Conservation (phyloP, 2,888 invertebrate species). For the Troides aeacus region DNA sequence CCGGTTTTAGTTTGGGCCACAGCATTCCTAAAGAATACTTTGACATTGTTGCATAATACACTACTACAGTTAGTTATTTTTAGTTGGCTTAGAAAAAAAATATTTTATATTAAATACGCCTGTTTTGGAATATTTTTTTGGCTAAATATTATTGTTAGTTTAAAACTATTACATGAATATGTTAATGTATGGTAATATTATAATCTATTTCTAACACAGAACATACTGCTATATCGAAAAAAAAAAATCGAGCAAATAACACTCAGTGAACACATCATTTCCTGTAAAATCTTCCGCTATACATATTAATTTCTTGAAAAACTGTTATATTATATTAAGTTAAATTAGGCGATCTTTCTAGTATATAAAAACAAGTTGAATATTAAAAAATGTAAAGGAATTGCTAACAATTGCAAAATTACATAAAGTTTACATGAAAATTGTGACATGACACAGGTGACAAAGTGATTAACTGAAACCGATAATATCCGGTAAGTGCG, state of each 20-base stretch:
- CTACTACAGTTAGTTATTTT: not conserved
- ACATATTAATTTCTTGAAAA: no score
- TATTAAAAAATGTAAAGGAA: not conserved
- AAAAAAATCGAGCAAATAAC: no score
- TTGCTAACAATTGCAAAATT: not conserved
- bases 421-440: not conserved
- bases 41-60: not conserved
- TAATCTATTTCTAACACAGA: no score
- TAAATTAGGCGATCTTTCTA: not conserved
- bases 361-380: not conserved
- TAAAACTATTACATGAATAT: no score
- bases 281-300: not conserved
- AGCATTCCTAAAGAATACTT: constrained; percentile 2
- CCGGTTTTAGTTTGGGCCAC: constrained; percentile 20
- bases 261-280: not conserved
- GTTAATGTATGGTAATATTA: not conserved
- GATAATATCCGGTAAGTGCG: not conserved
- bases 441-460: not conserved
- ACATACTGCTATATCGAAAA: no score
- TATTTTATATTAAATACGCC: no score
- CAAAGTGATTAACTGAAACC: constrained; percentile 8
- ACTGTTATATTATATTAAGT: not conserved
- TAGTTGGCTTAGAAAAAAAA: no score
- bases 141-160: no score
- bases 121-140: no score